Evolutionary conservation across 2,888 invertebrate species (phyloP).

Genomic region (Coecobrya sp.): DNA sequence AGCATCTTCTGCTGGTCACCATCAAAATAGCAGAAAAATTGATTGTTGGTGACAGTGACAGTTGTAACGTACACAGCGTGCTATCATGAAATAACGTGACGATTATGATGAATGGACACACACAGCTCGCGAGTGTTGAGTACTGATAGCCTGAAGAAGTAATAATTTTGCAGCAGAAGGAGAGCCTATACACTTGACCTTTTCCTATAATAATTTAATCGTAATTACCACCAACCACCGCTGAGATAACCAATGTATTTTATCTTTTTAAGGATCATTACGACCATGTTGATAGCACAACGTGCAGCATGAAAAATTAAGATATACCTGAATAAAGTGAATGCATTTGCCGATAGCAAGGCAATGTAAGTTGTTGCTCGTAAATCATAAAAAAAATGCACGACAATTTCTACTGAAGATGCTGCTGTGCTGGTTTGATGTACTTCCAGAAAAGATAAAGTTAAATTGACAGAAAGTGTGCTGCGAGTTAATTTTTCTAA

Average conservation of each 20-base stretch:
- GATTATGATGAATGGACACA: constrained; percentile 21
- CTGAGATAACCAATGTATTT: neutral
- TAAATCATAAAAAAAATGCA: neutral
- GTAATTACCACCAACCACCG: constrained; percentile 15
- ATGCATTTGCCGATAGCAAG: neutral
- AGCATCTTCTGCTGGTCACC: neutral
- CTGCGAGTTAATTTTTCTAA: too few relatives aligned
- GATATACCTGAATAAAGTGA: neutral
- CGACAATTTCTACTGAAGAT: neutral
- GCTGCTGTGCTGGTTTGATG: neutral
- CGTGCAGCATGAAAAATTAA: neutral
- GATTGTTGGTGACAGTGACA: constrained; percentile 38
- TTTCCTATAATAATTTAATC: constrained; percentile 19
- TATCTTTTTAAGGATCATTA: neutral
- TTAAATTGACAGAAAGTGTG: neutral
- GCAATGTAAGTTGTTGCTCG: neutral
- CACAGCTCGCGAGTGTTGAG: neutral
- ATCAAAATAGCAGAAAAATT: constrained; percentile 9
- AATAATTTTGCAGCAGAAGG: neutral
- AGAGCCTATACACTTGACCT: constrained; percentile 30
- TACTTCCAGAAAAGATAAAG: neutral
- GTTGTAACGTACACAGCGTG: constrained; percentile 10
- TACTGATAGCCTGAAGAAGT: neutral
- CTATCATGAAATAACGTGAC: constrained; percentile 17
- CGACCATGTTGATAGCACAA: neutral